Percentiles rank a stretch among this genome's conserved stretches.
Conservation (phyloP, 2,888 invertebrate species). For the Hydriomena furcata region DNA sequence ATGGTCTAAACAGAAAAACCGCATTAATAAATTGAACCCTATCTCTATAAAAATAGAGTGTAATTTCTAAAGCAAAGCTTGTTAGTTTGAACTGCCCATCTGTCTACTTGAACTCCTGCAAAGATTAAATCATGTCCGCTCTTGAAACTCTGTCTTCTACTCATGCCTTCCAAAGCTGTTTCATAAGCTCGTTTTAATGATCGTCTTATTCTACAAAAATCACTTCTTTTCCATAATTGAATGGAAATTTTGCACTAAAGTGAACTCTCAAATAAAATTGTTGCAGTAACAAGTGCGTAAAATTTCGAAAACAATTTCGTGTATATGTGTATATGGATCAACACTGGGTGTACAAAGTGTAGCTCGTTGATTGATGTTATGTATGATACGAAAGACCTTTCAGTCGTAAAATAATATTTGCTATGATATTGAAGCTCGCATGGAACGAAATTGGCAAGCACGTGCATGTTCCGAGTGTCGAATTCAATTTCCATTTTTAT, state of each 20-base stretch:
- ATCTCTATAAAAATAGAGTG: background rate
- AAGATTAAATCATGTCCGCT: conserved; percentile 17
- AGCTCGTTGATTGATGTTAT: conserved; percentile 39
- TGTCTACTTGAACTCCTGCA: conserved; percentile 28
- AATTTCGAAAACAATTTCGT: conserved; percentile 40
- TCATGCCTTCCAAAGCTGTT: conserved; percentile 65
- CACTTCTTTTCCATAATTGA: conserved; percentile 17
- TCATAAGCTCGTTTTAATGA: conserved; percentile 49
- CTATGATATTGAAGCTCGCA: conserved; percentile 52
- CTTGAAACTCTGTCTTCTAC: conserved; percentile 36
- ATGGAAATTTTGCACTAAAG: conserved; percentile 27
- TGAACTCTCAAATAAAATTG: conserved; percentile 23
- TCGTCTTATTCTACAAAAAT: conserved; percentile 20
- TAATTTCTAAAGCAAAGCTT: conserved; percentile 38
- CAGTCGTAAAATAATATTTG: conserved; percentile 46
- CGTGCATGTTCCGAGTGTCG: conserved; percentile 54
- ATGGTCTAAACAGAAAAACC: conserved; percentile 90
- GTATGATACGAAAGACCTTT: conserved; percentile 41
- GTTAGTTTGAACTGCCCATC: conserved; percentile 27
- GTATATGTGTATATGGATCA: conserved; percentile 43
- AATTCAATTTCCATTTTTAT: conserved; percentile 42
- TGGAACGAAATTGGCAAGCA: conserved; percentile 55
- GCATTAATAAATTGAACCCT: conserved; percentile 31
- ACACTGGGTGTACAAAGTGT: conserved; percentile 37
- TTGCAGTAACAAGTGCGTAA: conserved; percentile 47